Evolutionary conservation across 2,797 vertebrate genomes (phyloP), one percentile per base, ranked within the genome.

Genomic region (Hypotaenidia philippensis): DNA sequence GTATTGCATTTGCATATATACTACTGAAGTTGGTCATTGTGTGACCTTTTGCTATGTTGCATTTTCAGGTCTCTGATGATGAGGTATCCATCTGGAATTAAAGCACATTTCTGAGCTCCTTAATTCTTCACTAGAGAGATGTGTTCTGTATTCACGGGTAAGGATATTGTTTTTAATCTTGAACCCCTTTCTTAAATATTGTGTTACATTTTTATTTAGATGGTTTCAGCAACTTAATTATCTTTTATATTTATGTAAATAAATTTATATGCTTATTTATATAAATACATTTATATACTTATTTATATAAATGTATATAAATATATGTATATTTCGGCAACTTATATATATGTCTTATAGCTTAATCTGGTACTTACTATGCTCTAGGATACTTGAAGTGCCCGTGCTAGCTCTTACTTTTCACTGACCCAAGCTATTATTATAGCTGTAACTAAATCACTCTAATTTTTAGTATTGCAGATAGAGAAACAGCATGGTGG

Each of bases 91-190:
- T 66, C 87, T 92, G 89, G 84, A 86, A 85, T 74, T 92, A 90
- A 94, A 95, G 56, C 70, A 79, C 23, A 56, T 92, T 82, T 87
- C 60, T 89, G 78, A 94, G 32, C 64, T 94, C 80, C 78, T 91
- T 86, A 60, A 57, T 83, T 84, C 72, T 79, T 95, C 89, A 7
- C 74, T 82, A 56, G 74, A 78, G 71, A 89, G 92, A 92, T 97
- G 81, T 94, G 92, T 92, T 94, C 71, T 93, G n/a, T 88, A 94
- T 96, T 96, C 70, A 91, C 88, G 75, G 94, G 95, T 97, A 95
- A 97, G 96, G 25, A 49, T 87, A 7, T 22, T 41, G 92, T 78
- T 78, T 83, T 31, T 22, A 22, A 16, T 60, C 57, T 68, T 92
- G 9, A 59, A 9, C 7, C 13, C 8, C 75, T 86, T 75, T 52